Evolutionary conservation across 2,797 vertebrate genomes (phyloP), one percentile per base, ranked within the genome.

Genomic region (Benthosema pterotum): DNA sequence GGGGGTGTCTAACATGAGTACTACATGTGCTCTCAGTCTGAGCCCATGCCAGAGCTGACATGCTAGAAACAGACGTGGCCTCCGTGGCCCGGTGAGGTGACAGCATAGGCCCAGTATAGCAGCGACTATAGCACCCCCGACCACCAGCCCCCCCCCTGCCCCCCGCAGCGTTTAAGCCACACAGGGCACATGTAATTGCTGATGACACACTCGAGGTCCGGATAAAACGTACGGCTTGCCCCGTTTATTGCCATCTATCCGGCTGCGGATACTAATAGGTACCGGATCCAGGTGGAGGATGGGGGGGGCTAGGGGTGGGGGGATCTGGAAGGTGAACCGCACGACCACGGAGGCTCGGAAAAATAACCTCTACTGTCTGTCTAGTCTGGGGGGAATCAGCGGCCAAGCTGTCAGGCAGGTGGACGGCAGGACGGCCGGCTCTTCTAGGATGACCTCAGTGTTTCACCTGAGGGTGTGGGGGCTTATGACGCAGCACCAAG

Each of bases 151-250:
- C 22, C 22, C 22, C 59, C 60, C 69, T 63, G 45, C 22, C 22
- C 59, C 60, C 69, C 63, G 45, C 15, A 57, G 58, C 28, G 50
- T 56, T 55, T 68, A 54, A 52, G 71, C 77, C 69, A 25, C 22
- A 72, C 48, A 42, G 69, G 61, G 77, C 78, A 80, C 69, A 65
- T 82, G 55, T 88, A 85, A 84, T 85, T 82, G 71, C 52, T 49
- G 53, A 71, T 73, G 80, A 83, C 72, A 82, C 69, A 56, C 46
- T 4, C 11, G 28, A 32, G 17, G 60, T 60, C 56, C 51, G 14
- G 56, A 66, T 67, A 58, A 59, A 71, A 58, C 78, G 66, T 71
- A 79, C 70, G 81, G 62, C 62, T 46, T 25, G 51, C 51, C 62
- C 50, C 47, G n/a, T n/a, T n/a, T n/a, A n/a, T n/a, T n/a, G n/a